Evolutionary conservation across 37 sponge, comb jelly and placozoan species (phyloP), one percentile per base, ranked within the genome.

Genomic region (Corticium candelabrum): DNA sequence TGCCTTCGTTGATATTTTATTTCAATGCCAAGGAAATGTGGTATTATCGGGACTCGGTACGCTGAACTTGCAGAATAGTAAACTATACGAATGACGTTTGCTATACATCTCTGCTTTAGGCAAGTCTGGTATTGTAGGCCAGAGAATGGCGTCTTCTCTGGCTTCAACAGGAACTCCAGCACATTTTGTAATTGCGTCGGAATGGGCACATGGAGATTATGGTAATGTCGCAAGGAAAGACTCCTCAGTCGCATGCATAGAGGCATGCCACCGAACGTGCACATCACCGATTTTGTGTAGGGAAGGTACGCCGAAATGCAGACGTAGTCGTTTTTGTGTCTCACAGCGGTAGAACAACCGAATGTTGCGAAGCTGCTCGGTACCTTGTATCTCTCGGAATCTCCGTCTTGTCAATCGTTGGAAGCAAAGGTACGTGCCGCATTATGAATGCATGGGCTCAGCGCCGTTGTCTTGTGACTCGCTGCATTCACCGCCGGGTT

Each of bases 161-260:
- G 76, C 83, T n/a, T 93, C 93, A 0, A 41, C 87, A 4, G 90
- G 89, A 21, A 76, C 89, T 21, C 43, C 79, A 0, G 73, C 90
- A 7, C 79, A 84, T 31, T 93, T 69, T 80, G 87, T 93, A 15
- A 79, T 86, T 74, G 89, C 89, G 21, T 41, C 85, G 74, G 89
- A 93, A 40, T 93, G 87, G 87, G 74, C 29, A 0, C 93, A 93
- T 77, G 93, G 93, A 39, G 93, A 93, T 39, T 73, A 87, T 1
- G 93, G 93, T 92, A 57, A 62, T n/a, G n/a, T n/a, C n/a, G n/a
- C 62, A 29, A 2, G 27, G 40, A 27, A 34, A 35, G 38, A 11
- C 27, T 38, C 11, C 36, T 75, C 4, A 34, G 40, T 34, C 36
- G 72, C 3, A 38, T n/a, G n/a, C n/a, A n/a, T n/a, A n/a, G n/a